Evolutionary conservation across 1,140 invertebrate genomes (phyloP), one percentile per base, ranked within the genome.

Genomic region (Heliconius hewitsoni): DNA sequence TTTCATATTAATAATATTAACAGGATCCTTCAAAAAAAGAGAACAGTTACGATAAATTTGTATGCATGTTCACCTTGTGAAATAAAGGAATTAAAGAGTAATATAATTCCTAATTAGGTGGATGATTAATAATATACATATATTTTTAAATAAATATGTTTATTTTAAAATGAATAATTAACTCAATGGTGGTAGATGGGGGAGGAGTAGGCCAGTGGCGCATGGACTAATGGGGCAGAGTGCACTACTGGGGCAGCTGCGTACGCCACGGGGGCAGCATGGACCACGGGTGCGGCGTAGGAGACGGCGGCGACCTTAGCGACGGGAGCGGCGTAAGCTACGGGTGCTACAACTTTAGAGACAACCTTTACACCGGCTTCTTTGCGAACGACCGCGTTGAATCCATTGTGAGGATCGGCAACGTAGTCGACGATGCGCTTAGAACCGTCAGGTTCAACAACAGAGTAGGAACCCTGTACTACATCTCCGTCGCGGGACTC

Each of bases 361-460:
- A 46, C 85, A 11, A 83, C 82, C 9, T 85, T 83, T 2, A 85
- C 86, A 57, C 79, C 78, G 73, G 85, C 89, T 76, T 94, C 91
- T 78, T 87, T 92, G 83, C 90, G 91, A 1, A 95, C 94, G 13
- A 95, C 95, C 3, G 94, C 95, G 85, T 95, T 95, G 88, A 95
- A 95, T 73, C 95, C 95, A 72, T 94, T 95, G 83, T 95, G 92
- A 66, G 91, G 88, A 83, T 95, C 95, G 52, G 95, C 95, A 8
- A 96, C 96, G 89, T 97, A 96, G 79, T 96, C 96, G 1, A 96
- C 96, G 39, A 95, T 96, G 79, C 96, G 95, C 84, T 95, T 95
- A 81, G 95, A 95, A 77, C 96, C 96, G 84, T 97, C 96, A 4
- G 96, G 95, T 88, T 96, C 96, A n/a, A 96, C 94, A 3, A 96